Conservation (phyloP, 2,888 invertebrate species). For the Nowickia ferox region DNA sequence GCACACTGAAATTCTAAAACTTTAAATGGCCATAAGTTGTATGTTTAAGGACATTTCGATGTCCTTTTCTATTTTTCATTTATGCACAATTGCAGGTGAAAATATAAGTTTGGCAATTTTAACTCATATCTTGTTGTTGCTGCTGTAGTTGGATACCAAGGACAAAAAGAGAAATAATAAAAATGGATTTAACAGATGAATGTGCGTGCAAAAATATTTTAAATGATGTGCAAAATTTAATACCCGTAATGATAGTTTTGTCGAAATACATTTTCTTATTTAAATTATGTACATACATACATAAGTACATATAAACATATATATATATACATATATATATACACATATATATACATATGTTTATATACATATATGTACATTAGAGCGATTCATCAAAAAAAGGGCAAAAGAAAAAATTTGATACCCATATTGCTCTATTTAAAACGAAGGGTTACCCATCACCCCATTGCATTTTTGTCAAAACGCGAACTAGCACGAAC, state of each 20-base stretch:
- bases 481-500: no score
- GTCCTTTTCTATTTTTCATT: constrained; percentile 51
- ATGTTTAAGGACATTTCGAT: constrained; percentile 64
- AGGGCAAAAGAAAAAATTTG: no score
- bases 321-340: no score
- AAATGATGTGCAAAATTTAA: not conserved
- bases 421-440: no score
- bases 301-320: no score
- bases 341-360: no score
- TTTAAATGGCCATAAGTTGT: constrained; percentile 69
- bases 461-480: no score
- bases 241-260: not conserved
- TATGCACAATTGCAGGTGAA: constrained; percentile 65
- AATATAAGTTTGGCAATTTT: constrained; percentile 61
- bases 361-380: no score
- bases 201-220: not conserved
- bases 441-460: no score
- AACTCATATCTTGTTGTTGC: constrained; percentile 41
- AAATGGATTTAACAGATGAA: not conserved
- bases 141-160: constrained; percentile 35
- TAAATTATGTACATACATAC: not conserved
- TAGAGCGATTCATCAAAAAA: no score
- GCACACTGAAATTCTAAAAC: constrained; percentile 33
- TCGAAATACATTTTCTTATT: not conserved
- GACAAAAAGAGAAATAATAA: constrained; percentile 28